Conservation (phyloP, 2,113 vertebrate genomes). For the Xiphorhynchus elegans region DNA sequence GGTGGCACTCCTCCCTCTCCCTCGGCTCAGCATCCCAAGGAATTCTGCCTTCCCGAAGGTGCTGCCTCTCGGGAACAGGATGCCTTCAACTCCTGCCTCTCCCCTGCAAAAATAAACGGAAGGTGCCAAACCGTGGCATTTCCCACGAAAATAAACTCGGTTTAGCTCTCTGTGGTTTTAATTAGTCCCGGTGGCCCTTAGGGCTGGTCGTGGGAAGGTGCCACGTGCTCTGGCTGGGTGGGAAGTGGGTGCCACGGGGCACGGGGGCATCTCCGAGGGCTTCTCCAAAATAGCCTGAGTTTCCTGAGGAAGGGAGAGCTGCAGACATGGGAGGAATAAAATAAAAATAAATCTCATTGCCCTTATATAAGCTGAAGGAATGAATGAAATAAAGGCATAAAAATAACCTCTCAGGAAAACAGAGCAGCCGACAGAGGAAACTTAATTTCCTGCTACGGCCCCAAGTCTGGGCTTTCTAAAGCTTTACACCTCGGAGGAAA, state of each 20-base stretch:
- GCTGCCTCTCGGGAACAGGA: accelerated
- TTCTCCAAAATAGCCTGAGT: not conserved
- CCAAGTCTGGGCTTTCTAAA: not conserved
- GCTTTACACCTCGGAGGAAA: not conserved
- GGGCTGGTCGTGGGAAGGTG: not conserved
- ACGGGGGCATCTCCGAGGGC: not conserved
- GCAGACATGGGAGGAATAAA: not conserved
- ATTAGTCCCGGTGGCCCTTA: accelerated
- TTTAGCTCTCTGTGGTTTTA: not conserved
- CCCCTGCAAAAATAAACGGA: accelerated
- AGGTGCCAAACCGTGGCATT: not conserved
- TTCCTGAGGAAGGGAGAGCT: not conserved
- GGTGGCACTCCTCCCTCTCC: slow-evolving; percentile 54
- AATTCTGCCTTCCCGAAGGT: not conserved
- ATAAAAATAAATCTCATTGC: not conserved
- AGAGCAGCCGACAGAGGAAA: not conserved
- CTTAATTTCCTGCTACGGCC: slow-evolving; percentile 37
- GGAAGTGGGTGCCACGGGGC: not conserved
- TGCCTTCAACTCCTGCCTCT: accelerated
- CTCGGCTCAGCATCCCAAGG: accelerated
- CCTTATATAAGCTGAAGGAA: slow-evolving; percentile 43
- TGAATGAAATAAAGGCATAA: slow-evolving; percentile 64
- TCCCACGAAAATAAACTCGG: accelerated
- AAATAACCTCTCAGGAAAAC: slow-evolving; percentile 46
- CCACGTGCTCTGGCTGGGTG: accelerated